Evolutionary conservation across 2,797 vertebrate genomes (phyloP).

Genomic region (Antrozous pallidus): DNA sequence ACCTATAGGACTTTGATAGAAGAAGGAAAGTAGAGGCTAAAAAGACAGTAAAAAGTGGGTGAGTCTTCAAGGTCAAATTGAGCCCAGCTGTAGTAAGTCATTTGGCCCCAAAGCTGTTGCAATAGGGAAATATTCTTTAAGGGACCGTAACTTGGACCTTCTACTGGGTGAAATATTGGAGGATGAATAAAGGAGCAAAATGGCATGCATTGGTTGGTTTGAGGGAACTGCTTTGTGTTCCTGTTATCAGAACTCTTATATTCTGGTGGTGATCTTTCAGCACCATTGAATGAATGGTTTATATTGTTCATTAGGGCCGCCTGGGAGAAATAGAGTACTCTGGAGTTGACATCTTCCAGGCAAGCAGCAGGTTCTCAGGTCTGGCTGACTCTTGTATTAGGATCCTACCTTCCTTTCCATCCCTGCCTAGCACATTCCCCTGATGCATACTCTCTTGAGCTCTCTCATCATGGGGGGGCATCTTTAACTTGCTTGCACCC

Average conservation of each 20-base stretch:
- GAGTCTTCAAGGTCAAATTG: neutral
- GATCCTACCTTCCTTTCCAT: neutral
- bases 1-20: neutral
- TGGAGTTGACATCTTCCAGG: conserved; percentile 67
- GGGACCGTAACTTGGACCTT: conserved; percentile 13
- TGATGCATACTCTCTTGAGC: neutral
- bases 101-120: conserved; percentile 33
- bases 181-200: neutral
- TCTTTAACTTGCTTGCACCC: conserved; percentile 65
- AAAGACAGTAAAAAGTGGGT: neutral
- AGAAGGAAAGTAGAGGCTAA: neutral
- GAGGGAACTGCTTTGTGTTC: conserved; percentile 37
- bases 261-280: conserved; percentile 50
- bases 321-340: conserved; percentile 27
- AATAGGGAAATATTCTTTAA: conserved; percentile 58
- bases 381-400: conserved; percentile 28
- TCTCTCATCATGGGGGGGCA: neutral
- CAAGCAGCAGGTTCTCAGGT: conserved; percentile 51
- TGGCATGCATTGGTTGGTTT: neutral
- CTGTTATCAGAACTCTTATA: conserved; percentile 65
- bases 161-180: neutral
- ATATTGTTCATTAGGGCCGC: conserved; percentile 56
- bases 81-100: neutral
- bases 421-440: neutral
- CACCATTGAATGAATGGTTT: conserved; percentile 58